Conservation (phyloP, 2,797 vertebrate species). For the Sparidentex hasta region DNA sequence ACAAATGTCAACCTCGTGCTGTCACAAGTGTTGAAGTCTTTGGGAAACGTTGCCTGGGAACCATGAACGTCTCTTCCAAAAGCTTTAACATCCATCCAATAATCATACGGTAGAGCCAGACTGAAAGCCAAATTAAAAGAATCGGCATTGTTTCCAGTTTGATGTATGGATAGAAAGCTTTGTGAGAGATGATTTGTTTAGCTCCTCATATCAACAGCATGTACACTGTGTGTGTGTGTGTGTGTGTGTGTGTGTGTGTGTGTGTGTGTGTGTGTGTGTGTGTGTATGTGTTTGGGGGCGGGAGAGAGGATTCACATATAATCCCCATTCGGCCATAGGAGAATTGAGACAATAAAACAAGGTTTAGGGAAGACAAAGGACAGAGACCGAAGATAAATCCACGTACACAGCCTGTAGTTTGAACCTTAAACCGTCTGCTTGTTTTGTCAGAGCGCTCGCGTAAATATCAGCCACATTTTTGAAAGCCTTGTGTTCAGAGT, state of each 20-base stretch:
- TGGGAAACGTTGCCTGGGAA: not conserved
- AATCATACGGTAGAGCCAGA: not conserved
- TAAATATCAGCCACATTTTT: constrained; percentile 6
- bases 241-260: constrained; percentile 33
- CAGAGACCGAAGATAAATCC: constrained; percentile 22
- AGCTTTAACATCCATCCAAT: too few relatives aligned
- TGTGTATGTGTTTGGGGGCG: not conserved
- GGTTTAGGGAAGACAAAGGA: constrained; percentile 26
- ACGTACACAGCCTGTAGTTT: not conserved
- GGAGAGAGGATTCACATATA: constrained; percentile 17
- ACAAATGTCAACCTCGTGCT: not conserved
- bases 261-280: constrained; percentile 31
- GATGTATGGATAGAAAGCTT: not conserved
- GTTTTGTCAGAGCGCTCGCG: not conserved
- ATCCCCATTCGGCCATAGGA: constrained; percentile 44
- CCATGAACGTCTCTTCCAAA: not conserved
- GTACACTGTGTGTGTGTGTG: constrained; percentile 24
- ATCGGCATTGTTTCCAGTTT: not conserved
- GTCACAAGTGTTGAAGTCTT: not conserved
- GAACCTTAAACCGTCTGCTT: not conserved
- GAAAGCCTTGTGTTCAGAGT: not conserved
- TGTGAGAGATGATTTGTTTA: constrained; percentile 10
- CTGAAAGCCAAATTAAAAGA: not conserved
- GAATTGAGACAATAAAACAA: constrained; percentile 22
- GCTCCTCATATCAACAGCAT: constrained; percentile 3